Conservation (phyloP, 2,888 invertebrate genomes). For the Lycocerus yunnanus region DNA sequence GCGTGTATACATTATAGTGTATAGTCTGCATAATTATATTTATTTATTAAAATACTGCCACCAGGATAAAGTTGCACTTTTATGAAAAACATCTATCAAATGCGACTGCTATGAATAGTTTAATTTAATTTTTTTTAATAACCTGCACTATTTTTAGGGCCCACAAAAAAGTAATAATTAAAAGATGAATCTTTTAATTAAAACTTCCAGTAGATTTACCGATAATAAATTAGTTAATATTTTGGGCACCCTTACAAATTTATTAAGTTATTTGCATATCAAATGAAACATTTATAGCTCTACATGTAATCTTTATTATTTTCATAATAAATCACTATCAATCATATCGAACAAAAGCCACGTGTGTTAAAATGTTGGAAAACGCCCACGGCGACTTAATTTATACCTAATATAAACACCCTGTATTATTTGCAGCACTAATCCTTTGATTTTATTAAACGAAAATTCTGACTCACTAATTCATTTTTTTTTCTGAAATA, state of each 20-base stretch:
- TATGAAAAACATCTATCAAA: too few relatives aligned
- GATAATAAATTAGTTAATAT: neutral
- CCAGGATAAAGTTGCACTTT: too few relatives aligned
- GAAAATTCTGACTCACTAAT: conserved; percentile 6
- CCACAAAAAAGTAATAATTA: neutral
- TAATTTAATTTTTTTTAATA: too few relatives aligned
- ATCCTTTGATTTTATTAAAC: conserved; percentile 17
- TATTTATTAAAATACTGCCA: too few relatives aligned
- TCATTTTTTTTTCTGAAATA: neutral
- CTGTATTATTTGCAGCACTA: conserved; percentile 19
- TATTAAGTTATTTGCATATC: conserved; percentile 26
- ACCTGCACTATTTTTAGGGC: neutral
- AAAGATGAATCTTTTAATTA: neutral
- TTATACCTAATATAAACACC: conserved; percentile 27
- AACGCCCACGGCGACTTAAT: conserved; percentile 49
- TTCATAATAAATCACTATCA: conserved; percentile 49
- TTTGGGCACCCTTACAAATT: neutral
- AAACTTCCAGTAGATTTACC: neutral
- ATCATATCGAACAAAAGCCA: conserved; percentile 47
- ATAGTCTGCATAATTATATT: too few relatives aligned
- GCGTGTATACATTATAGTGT: too few relatives aligned
- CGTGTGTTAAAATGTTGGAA: conserved; percentile 45
- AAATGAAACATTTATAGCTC: conserved; percentile 39
- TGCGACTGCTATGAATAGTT: too few relatives aligned
- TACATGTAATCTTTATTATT: conserved; percentile 48